Conservation (phyloP, 1,140 invertebrate genomes). For the Phthorimaea operculella region DNA sequence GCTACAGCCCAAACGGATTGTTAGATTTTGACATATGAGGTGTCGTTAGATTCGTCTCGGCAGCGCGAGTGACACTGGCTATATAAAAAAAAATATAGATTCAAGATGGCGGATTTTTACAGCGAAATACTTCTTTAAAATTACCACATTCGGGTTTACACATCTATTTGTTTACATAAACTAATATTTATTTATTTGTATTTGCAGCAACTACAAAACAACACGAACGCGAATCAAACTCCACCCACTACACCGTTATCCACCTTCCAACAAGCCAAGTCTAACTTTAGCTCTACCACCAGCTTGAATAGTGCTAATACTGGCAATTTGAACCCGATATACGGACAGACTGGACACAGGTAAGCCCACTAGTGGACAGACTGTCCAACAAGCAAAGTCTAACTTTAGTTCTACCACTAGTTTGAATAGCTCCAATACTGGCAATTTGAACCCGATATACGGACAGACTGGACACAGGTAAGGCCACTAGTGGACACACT, state of each 20-base stretch:
- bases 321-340: conserved; percentile 62
- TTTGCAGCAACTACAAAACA: conserved; percentile 26
- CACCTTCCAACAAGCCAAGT: conserved; percentile 68
- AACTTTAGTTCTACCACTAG: conserved; percentile 46
- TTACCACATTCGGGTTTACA: too few species aligned
- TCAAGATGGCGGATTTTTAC: too few species aligned
- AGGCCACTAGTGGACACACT: too few species aligned
- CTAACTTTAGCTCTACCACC: conserved; percentile 44
- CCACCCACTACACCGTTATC: conserved; percentile 41
- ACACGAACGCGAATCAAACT: conserved; percentile 17
- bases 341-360: conserved; percentile 59
- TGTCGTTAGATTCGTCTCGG: too few species aligned
- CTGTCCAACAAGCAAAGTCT: conserved; percentile 66
- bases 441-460: conserved; percentile 64
- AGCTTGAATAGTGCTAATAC: conserved; percentile 38
- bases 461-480: conserved; percentile 60
- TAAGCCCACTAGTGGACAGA: too few species aligned
- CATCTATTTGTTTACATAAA: too few species aligned
- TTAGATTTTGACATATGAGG: too few species aligned
- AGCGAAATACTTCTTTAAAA: too few species aligned
- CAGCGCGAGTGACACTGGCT: too few species aligned
- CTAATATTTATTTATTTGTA: too few species aligned
- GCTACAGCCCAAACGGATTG: too few species aligned
- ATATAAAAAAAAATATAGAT: too few species aligned
- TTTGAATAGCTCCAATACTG: conserved; percentile 45